A percentile compares a stretch with the other conserved stretches of the same genome.
Conservation (phyloP, 2,113 vertebrate species). For the Cyanistes caeruleus region DNA sequence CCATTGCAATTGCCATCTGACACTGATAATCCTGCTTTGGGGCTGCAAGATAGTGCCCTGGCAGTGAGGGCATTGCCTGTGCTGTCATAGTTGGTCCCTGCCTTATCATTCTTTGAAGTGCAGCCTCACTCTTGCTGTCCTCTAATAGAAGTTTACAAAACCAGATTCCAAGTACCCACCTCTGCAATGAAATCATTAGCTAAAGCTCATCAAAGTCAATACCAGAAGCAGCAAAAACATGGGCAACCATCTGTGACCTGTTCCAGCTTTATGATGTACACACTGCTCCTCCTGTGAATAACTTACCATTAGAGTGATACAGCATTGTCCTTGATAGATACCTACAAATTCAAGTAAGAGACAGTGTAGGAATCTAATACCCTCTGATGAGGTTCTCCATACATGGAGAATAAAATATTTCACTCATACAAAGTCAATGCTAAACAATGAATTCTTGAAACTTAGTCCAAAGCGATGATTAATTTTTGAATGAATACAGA, state of each 20-base stretch:
- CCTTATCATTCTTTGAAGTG: background rate
- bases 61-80: background rate
- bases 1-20: rapidly evolving
- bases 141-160: background rate
- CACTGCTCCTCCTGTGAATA: background rate
- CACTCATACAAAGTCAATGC: background rate
- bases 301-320: background rate
- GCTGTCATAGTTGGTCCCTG: background rate
- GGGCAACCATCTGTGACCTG: background rate
- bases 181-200: background rate
- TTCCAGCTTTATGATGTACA: background rate
- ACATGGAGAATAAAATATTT: background rate
- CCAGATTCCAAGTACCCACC: background rate
- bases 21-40: background rate
- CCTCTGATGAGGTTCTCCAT: background rate
- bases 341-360: background rate
- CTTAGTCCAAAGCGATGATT: background rate
- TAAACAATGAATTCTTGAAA: background rate
- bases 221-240: background rate
- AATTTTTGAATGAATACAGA: background rate
- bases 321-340: background rate
- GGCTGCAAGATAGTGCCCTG: background rate
- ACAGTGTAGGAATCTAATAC: background rate
- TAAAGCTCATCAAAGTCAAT: background rate
- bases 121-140: background rate